Evolutionary conservation across 2,888 invertebrate species (phyloP), one percentile per base, ranked within the genome.

Genomic region (Hirtodrosophila duncani): DNA sequence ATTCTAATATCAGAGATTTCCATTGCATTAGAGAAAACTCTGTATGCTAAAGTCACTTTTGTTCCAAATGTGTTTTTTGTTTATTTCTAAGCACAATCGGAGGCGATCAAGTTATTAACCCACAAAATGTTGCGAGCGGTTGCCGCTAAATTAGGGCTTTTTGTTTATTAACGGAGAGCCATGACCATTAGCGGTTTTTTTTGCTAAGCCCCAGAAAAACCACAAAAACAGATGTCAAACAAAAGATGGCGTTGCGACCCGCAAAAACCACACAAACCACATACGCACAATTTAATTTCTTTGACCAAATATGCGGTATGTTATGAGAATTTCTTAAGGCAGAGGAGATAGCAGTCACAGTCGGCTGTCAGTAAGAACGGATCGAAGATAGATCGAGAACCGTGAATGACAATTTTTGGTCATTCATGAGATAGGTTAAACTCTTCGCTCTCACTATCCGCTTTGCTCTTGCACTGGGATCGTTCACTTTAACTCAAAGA

Each of bases 231-330:
- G 66, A 68, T 68, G 49, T 36, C 37, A 34, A 63, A 67, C n/a
- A n/a, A n/a, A n/a, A n/a, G n/a, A n/a, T n/a, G n/a, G n/a, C n/a
- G 67, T 65, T 58, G 71, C 56, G 51, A 46, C 77, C 72, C 66
- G 58, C 56, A 71, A 56, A 68, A 46, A 51, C 23, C 23, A 10
- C 18, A 18, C 42, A 34, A 46, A 46, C 27, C n/a, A 38, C 37
- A 9, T 4, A 45, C 33, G 20, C 61, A 17, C 29, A 49, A 9
- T 29, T 42, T 42, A 29, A 56, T 60, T 62, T 52, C 57, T 55
- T 53, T 67, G 68, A 70, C 78, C 79, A 74, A 71, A 79, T 74
- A 75, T 75, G 79, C 68, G n/a, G n/a, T n/a, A n/a, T n/a, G n/a
- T n/a, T n/a, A n/a, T n/a, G n/a, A 53, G 75, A 68, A 75, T 69